These are phyloP conservation scores for Schizopygopsis malacanthus DNA, from an alignment of 2,797 vertebrate species.

Conservation along the genomic window DNA sequence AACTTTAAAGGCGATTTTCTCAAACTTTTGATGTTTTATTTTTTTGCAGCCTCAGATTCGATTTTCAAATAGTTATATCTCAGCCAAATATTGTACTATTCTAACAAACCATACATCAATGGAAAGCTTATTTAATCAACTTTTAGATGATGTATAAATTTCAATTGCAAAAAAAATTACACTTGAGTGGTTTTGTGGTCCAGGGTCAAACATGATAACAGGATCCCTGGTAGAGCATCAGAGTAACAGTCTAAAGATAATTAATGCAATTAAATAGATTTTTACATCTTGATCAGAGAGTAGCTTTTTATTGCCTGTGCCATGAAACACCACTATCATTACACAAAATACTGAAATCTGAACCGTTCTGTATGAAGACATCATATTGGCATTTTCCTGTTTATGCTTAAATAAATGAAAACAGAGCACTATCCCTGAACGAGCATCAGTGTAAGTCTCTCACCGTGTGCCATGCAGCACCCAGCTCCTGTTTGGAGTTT, in stretches of 20 bases:
- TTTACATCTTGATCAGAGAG: not conserved
- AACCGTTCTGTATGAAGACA: not conserved
- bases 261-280: not conserved
- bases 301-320: not conserved
- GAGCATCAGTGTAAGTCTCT: constrained; percentile 2
- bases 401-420: constrained; percentile 21
- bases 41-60: no score
- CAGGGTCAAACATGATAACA: not conserved
- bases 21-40: no score
- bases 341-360: not conserved
- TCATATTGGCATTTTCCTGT: constrained; percentile 14
- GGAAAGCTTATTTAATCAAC: no score
- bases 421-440: not conserved
- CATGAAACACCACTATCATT: not conserved
- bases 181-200: no score
- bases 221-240: not conserved
- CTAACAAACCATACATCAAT: no score
- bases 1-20: no score
- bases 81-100: no score
- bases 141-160: no score
- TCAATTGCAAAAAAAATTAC: no score
- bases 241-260: not conserved
- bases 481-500: constrained; percentile 46
- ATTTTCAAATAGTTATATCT: no score
- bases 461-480: not conserved